Evolutionary conservation across 2,797 vertebrate genomes (phyloP).

Genomic region (Todus mexicanus): DNA sequence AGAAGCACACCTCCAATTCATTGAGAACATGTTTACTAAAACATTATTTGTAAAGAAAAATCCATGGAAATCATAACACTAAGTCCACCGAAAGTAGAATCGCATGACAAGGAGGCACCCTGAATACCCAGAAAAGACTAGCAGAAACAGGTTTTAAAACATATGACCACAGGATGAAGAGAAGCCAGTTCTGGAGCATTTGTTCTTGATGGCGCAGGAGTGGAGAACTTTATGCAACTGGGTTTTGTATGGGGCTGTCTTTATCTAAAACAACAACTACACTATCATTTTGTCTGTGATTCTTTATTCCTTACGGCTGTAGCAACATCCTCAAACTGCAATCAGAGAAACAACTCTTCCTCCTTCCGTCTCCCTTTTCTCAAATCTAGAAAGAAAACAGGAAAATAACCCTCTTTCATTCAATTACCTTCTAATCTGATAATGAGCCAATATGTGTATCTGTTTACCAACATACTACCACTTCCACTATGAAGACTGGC

Average conservation of each 20-base stretch:
- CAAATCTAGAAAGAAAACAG: background rate
- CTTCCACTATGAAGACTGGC: background rate
- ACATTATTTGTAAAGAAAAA: constrained; percentile 45
- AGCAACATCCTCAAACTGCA: background rate
- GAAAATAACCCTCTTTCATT: background rate
- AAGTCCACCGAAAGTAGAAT: background rate
- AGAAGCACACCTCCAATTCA: constrained; percentile 56
- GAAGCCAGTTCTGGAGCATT: background rate
- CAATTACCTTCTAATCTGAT: background rate
- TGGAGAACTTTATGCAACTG: background rate
- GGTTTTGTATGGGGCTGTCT: background rate
- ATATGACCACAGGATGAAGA: background rate
- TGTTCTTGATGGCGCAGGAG: background rate
- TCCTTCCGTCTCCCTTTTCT: background rate
- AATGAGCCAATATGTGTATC: background rate
- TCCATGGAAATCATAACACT: background rate
- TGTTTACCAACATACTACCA: background rate
- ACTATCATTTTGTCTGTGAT: background rate
- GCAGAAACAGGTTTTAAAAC: constrained; percentile 47
- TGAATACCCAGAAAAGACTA: constrained; percentile 10
- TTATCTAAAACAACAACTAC: background rate
- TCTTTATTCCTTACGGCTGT: background rate
- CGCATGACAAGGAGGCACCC: background rate
- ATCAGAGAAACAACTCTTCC: background rate
- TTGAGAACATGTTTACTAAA: constrained; percentile 47